Percentiles rank a stretch among this genome's conserved stretches.
These are phyloP conservation scores for Epinephelus coioides DNA, from an alignment of 2,797 vertebrate species.

Conservation along the genomic window DNA sequence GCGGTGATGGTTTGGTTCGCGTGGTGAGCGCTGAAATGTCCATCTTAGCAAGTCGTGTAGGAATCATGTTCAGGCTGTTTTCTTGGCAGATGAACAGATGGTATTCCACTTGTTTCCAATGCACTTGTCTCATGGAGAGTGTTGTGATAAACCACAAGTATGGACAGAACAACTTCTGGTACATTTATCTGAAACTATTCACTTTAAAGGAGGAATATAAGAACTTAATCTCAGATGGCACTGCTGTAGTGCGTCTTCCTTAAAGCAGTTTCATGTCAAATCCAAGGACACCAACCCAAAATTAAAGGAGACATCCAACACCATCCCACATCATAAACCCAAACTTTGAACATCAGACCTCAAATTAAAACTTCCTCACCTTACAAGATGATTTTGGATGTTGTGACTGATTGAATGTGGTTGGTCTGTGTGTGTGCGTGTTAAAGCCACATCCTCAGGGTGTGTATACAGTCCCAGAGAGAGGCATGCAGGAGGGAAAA, in stretches of 20 bases:
- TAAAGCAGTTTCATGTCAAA: constrained; percentile 26
- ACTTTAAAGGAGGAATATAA: not conserved
- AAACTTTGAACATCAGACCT: constrained; percentile 45
- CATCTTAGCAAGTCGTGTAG: constrained; percentile 54
- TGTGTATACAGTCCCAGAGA: constrained; percentile 65
- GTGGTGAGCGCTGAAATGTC: constrained; percentile 58
- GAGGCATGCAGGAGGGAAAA: constrained; percentile 73
- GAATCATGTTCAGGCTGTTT: constrained; percentile 52
- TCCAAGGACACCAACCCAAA: constrained; percentile 36
- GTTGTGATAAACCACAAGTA: constrained; percentile 5
- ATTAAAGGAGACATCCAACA: constrained; percentile 49
- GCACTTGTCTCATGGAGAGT: constrained; percentile 62
- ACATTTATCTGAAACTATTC: not conserved
- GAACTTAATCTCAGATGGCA: not conserved
- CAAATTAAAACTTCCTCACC: constrained; percentile 51
- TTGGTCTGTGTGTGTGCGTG: constrained; percentile 29
- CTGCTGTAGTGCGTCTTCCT: not conserved
- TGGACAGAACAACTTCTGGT: not conserved
- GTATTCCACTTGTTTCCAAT: constrained; percentile 60
- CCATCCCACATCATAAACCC: constrained; percentile 36
- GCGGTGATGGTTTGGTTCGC: constrained; percentile 73
- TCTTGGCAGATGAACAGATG: constrained; percentile 43
- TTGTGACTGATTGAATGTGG: constrained; percentile 45
- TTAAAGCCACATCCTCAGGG: constrained; percentile 71
- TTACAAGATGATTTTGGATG: constrained; percentile 49